A percentile compares a stretch with the other conserved stretches of the same genome.
phyloP scores from a whole-genome alignment of 1,140 invertebrate species.

The Aphaenogaster rudis region DNA sequence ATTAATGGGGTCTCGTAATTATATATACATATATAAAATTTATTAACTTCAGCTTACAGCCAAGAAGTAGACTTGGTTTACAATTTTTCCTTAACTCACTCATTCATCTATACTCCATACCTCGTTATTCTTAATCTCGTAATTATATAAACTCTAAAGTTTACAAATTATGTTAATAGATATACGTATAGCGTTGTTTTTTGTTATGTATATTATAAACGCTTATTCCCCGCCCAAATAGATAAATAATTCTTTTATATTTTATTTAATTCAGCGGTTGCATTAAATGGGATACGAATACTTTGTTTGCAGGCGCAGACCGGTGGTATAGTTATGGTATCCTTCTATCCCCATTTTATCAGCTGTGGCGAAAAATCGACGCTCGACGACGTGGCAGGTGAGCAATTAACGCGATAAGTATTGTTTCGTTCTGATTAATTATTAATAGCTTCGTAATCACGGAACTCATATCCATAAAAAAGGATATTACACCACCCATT shows the following conservation, averaged over 20 bases:
- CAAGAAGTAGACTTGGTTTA: no score
- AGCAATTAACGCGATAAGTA: slow-evolving; percentile 56
- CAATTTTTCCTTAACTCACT: no score
- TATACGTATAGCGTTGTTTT: background rate
- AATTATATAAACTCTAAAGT: background rate
- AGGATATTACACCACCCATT: background rate
- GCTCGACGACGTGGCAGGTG: slow-evolving; percentile 91
- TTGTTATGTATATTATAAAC: background rate
- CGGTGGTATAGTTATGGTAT: slow-evolving; percentile 96
- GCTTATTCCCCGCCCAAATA: background rate
- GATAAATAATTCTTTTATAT: background rate
- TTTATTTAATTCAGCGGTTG: background rate
- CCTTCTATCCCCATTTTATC: slow-evolving; percentile 95
- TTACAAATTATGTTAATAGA: background rate
- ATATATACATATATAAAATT: no score
- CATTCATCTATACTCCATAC: no score
- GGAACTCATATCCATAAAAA: background rate
- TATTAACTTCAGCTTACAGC: no score
- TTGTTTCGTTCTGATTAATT: slow-evolving; percentile 3
- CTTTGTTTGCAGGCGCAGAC: slow-evolving; percentile 90
- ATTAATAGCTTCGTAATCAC: background rate
- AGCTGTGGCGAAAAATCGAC: slow-evolving; percentile 93
- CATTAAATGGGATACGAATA: background rate
- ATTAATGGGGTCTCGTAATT: no score
- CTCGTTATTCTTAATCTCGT: background rate